These are phyloP conservation scores for Lordiphosa clarofinis DNA, from an alignment of 1,140 invertebrate species.

Conservation along the genomic window DNA sequence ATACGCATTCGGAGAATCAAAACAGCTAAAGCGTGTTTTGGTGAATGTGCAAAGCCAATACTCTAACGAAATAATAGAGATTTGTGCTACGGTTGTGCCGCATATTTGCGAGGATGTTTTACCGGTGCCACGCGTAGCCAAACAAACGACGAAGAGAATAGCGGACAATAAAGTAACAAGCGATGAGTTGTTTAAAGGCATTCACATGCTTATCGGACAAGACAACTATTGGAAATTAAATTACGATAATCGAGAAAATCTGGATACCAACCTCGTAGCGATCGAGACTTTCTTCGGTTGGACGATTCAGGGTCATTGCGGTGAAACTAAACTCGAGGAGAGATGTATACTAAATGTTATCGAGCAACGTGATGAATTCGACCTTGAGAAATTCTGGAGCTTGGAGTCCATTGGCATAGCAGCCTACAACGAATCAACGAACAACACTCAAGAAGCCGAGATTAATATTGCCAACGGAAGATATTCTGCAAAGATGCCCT, in stretches of 20 bases:
- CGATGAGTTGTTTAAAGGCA: no score
- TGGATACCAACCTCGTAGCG: conserved; percentile 2
- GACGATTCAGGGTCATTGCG: background rate
- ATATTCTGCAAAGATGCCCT: conserved; percentile 6
- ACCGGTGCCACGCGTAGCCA: no score
- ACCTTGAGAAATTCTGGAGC: background rate
- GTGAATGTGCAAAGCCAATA: no score
- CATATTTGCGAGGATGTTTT: no score
- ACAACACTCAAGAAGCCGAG: background rate
- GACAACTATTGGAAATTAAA: conserved; percentile 7
- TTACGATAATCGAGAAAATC: background rate
- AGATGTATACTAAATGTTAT: no score
- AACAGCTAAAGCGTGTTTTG: no score
- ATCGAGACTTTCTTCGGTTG: conserved; percentile 4
- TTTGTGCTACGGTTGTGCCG: no score
- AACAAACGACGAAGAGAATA: no score
- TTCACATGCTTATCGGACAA: background rate
- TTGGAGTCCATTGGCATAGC: background rate
- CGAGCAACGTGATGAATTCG: background rate
- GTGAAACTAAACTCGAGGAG: no score
- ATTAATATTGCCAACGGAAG: conserved; percentile 3
- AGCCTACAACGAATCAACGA: background rate
- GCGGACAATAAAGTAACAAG: no score
- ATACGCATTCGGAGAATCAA: no score
- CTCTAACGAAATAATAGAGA: no score